These are phyloP conservation scores for Sebastiscus albofasciatus DNA, from an alignment of 2,797 vertebrate species.

Conservation along the genomic window DNA sequence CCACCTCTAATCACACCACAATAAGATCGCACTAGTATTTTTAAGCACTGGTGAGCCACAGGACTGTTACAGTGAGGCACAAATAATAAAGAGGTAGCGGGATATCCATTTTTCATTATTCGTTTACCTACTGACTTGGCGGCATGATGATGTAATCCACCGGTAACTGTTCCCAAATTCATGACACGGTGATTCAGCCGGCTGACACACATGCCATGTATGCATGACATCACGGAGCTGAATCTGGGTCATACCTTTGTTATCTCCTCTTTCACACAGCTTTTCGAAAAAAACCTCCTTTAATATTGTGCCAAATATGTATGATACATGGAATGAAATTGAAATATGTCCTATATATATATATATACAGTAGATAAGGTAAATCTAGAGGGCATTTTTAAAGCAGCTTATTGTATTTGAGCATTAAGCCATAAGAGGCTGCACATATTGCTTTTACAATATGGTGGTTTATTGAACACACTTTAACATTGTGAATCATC, in stretches of 20 bases:
- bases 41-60: constrained; percentile 1
- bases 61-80: background rate
- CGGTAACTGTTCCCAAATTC: constrained; percentile 31
- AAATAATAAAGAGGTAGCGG: background rate
- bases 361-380: background rate
- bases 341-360: constrained; percentile 9
- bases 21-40: constrained; percentile 13
- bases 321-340: constrained; percentile 33
- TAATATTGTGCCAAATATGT: constrained; percentile 29
- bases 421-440: background rate
- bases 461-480: background rate
- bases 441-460: background rate
- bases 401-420: constrained; percentile 20
- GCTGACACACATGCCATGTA: constrained; percentile 20
- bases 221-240: constrained; percentile 24
- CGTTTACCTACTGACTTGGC: constrained; percentile 33
- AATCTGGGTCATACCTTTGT: constrained; percentile 59
- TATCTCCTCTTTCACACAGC: constrained; percentile 33
- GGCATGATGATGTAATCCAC: constrained; percentile 28
- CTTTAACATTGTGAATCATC: background rate
- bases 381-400: background rate
- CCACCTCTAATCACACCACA: constrained; percentile 12
- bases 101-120: background rate
- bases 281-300: constrained; percentile 20
- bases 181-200: constrained; percentile 5